Evolutionary conservation across 2,888 invertebrate genomes (phyloP).

Genomic region (Nesidiocoris tenuis): DNA sequence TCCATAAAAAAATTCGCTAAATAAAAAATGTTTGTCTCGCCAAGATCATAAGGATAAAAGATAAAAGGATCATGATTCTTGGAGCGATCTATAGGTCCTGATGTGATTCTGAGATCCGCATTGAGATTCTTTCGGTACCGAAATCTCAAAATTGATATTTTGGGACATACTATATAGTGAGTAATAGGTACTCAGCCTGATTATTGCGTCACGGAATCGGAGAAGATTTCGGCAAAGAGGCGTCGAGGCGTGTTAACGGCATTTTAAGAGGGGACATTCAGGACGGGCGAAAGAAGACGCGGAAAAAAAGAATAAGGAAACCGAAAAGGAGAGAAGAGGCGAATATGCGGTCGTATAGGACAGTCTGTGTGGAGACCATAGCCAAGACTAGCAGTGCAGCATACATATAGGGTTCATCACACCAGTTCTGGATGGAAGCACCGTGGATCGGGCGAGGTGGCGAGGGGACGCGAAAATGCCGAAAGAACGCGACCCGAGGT

Average conservation of each 20-base stretch:
- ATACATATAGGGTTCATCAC: constrained; percentile 35
- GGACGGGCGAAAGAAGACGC: background rate
- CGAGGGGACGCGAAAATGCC: constrained; percentile 1
- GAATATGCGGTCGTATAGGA: background rate
- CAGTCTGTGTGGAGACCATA: background rate
- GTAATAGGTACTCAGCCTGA: no score
- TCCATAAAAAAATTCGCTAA: no score
- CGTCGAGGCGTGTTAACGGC: background rate
- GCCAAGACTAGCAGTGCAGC: constrained; percentile 25
- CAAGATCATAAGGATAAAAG: no score
- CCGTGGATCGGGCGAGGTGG: constrained; percentile 1
- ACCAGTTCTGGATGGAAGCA: background rate
- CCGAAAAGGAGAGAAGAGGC: background rate
- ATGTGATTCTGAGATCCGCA: no score
- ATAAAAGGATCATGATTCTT: no score
- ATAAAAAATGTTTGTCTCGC: no score
- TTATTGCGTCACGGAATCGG: background rate
- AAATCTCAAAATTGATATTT: no score
- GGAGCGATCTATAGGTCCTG: no score
- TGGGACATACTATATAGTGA: no score
- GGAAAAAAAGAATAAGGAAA: background rate
- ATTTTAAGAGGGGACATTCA: background rate
- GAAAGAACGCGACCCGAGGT: constrained; percentile 19
- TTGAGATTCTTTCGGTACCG: no score
- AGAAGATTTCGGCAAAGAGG: background rate